A percentile compares a stretch with the other conserved stretches of the same genome.
These are phyloP conservation scores for Ephialtes manifestator DNA, from an alignment of 2,888 invertebrate species.

Conservation along the genomic window DNA sequence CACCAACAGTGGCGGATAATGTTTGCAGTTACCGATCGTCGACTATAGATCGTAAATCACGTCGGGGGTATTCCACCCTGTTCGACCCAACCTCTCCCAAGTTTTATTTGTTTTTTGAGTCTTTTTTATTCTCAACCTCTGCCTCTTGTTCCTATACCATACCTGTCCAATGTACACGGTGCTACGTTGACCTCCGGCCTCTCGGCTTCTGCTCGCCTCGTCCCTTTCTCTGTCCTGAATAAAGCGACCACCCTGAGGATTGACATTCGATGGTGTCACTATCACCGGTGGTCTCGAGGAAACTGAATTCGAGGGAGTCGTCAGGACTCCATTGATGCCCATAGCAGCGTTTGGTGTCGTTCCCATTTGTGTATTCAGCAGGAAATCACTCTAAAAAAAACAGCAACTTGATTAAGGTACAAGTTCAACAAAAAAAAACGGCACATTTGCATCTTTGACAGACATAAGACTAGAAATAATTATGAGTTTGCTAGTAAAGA, in stretches of 20 bases:
- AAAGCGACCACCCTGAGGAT: slow-evolving; percentile 81
- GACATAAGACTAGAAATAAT: no score
- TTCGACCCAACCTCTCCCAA: not conserved
- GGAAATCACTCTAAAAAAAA: slow-evolving; percentile 76
- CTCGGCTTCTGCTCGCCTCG: slow-evolving; percentile 81
- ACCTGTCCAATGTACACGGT: slow-evolving; percentile 85
- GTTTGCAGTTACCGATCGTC: slow-evolving; percentile 58
- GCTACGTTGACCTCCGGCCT: slow-evolving; percentile 82
- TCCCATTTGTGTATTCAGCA: slow-evolving; percentile 75
- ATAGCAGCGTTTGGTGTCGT: slow-evolving; percentile 63
- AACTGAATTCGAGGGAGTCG: slow-evolving; percentile 52
- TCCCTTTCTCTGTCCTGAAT: slow-evolving; percentile 81
- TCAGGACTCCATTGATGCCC: slow-evolving; percentile 56
- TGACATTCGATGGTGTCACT: slow-evolving; percentile 77
- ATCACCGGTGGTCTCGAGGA: slow-evolving; percentile 73
- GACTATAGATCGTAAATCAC: slow-evolving; percentile 74
- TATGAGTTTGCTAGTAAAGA: not conserved
- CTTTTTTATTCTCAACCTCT: slow-evolving; percentile 26
- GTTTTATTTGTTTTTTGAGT: not conserved
- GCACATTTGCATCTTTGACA: not conserved
- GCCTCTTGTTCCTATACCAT: slow-evolving; percentile 67
- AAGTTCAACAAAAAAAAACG: not conserved
- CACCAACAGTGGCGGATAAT: slow-evolving; percentile 70
- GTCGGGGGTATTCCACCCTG: slow-evolving; percentile 44
- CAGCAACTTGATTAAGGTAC: slow-evolving; percentile 36